Evolutionary conservation across 2,113 vertebrate species (phyloP).

Genomic region (Megaptera novaeangliae): DNA sequence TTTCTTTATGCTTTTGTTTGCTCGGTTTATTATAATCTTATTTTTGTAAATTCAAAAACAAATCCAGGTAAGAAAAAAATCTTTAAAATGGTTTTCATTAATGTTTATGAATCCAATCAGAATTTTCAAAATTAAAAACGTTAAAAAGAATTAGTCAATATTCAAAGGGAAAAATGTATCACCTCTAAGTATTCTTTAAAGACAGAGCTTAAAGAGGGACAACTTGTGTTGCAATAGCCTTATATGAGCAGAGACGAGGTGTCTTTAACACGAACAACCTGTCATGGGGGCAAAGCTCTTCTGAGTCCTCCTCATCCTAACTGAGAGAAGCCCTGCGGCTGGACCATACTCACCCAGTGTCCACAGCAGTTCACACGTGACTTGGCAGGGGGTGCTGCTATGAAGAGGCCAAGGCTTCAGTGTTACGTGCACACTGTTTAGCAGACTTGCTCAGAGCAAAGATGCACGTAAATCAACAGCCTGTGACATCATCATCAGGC

Average conservation of each 20-base stretch:
- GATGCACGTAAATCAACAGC: neutral
- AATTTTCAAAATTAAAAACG: neutral
- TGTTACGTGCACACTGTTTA: neutral
- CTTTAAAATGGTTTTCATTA: neutral
- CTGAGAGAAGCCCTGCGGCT: fast-evolving
- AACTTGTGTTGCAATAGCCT: fast-evolving
- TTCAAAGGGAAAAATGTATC: neutral
- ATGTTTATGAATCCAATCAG: neutral
- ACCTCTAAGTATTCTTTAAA: neutral
- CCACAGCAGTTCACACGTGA: neutral
- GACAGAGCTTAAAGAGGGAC: neutral
- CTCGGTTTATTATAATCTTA: neutral
- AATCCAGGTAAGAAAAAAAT: neutral
- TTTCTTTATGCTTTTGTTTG: neutral
- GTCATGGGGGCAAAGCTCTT: fast-evolving
- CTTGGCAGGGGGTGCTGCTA: neutral
- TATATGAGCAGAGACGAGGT: fast-evolving
- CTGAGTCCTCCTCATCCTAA: too few species aligned
- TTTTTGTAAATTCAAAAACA: neutral
- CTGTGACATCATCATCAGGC: fast-evolving
- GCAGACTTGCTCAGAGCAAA: neutral
- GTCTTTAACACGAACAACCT: fast-evolving
- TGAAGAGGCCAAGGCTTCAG: neutral
- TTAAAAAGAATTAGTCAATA: neutral
- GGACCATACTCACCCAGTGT: too few species aligned